Conservation (phyloP, 2,113 vertebrate species). For the Nothoprocta perdicaria region DNA sequence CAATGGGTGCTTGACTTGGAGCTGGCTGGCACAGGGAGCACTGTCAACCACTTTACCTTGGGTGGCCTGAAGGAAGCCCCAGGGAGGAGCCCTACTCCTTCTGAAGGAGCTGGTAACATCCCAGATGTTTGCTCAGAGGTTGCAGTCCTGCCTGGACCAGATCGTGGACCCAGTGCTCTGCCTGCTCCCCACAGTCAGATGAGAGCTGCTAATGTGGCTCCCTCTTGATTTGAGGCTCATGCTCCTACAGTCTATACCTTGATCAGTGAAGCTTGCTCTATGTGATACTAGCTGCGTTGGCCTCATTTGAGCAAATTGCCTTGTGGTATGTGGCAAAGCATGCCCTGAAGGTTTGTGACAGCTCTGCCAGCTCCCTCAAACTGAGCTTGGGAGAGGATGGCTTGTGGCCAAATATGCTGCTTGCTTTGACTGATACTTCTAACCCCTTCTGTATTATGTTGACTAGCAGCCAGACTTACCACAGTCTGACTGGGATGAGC, state of each 20-base stretch:
- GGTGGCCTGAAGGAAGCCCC: neutral
- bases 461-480: neutral
- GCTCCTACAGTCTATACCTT: neutral
- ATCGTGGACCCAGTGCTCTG: neutral
- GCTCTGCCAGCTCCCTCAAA: slow-evolving; percentile 24
- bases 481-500: accelerated
- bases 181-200: neutral
- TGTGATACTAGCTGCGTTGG: neutral
- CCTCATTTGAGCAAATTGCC: slow-evolving; percentile 1
- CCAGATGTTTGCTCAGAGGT: neutral
- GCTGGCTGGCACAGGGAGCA: neutral
- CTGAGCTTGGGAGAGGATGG: neutral
- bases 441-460: neutral
- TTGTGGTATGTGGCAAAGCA: slow-evolving; percentile 10
- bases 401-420: neutral
- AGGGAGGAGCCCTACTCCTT: neutral
- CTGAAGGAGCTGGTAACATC: neutral
- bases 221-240: neutral
- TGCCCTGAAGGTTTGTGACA: neutral
- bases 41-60: neutral
- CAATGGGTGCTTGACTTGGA: neutral
- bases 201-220: neutral
- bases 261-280: neutral
- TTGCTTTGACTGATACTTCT: neutral
- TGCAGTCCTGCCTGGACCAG: accelerated